phyloP scores from a whole-genome alignment of 2,797 vertebrate species.

The Salmo trutta region DNA sequence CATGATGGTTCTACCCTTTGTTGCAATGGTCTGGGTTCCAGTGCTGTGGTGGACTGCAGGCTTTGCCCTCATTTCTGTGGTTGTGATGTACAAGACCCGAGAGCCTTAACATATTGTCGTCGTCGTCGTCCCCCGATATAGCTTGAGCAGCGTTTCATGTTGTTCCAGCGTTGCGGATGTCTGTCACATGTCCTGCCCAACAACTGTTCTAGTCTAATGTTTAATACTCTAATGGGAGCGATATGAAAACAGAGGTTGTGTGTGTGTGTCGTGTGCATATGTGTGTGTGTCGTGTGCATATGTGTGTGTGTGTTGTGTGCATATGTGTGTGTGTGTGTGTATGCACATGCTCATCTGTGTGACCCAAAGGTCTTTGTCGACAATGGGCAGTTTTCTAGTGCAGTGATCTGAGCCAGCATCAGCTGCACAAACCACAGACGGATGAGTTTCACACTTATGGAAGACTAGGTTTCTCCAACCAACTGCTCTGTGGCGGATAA shows the following conservation, averaged over 20 bases:
- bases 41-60: neutral
- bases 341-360: constrained; percentile 25
- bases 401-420: constrained; percentile 15
- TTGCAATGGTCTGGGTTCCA: neutral
- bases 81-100: constrained; percentile 15
- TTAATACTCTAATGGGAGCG: constrained; percentile 56
- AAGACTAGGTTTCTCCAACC: constrained; percentile 13
- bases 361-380: constrained; percentile 9
- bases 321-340: constrained; percentile 40
- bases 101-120: constrained; percentile 21
- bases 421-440: constrained; percentile 12
- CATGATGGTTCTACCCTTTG: neutral
- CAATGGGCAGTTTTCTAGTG: constrained; percentile 14
- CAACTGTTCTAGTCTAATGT: constrained; percentile 57
- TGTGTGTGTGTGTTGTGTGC: constrained; percentile 39
- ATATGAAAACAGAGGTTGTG: constrained; percentile 24
- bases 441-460: constrained; percentile 10
- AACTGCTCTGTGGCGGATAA: neutral
- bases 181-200: constrained; percentile 47
- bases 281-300: constrained; percentile 28
- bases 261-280: constrained; percentile 16
- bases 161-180: constrained; percentile 63
- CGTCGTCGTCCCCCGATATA: constrained; percentile 28
- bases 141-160: constrained; percentile 49
- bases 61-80: neutral